Base-by-base conservation (phyloP, 2,797 vertebrate species). In the Dryobates pubescens region DNA sequence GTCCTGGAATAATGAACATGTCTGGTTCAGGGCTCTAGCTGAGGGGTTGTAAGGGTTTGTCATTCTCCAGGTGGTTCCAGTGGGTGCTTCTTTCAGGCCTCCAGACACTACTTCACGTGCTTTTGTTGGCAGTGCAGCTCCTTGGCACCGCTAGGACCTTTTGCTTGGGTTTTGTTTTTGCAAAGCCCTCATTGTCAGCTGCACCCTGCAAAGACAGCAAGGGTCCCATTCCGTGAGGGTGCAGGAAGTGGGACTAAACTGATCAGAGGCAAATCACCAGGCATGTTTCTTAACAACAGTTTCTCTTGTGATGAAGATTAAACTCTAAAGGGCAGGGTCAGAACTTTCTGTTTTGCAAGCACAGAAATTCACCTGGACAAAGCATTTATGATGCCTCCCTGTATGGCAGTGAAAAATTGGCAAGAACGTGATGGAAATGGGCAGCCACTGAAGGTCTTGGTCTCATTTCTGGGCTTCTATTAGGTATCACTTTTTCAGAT, bases 1-100 rank as follows among this genome's bases (percentile, higher is more conserved):
- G 88, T 78, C 83, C 94, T 63, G 58, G 29, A 63, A 74, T 92
- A 93, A 96, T 83, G 78, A 95, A 57, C 70, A 78, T 47, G 68
- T 92, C 67, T 89, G 77, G 92, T 76, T 83, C 51, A 70, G 86
- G 32, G 47, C 30, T 93, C n/a, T 77, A 86, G 49, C 1, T 76
- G 76, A 85, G 15, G 38, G 38, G 3, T 22, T 93, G 29, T 51
- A 88, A 88, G 68, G 6, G 13, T 82, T 90, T 83, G 58, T 49
- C 62, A 17, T 74, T 90, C 32, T 84, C 67, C 59, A 63, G 51
- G 73, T 61, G 56, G 32, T 79, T 92, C 73, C 65, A 61, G 36
- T 8, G 6, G 41, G 47, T 87, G 59, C 41, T 87, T 71, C 64
- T 74, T 88, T 86, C 57, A 80, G 86, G 63, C 24, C 36, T 49